A percentile compares a stretch with the other conserved stretches of the same genome.
phyloP scores from a whole-genome alignment of 2,797 vertebrate genomes.

The Peromyscus eremicus region DNA sequence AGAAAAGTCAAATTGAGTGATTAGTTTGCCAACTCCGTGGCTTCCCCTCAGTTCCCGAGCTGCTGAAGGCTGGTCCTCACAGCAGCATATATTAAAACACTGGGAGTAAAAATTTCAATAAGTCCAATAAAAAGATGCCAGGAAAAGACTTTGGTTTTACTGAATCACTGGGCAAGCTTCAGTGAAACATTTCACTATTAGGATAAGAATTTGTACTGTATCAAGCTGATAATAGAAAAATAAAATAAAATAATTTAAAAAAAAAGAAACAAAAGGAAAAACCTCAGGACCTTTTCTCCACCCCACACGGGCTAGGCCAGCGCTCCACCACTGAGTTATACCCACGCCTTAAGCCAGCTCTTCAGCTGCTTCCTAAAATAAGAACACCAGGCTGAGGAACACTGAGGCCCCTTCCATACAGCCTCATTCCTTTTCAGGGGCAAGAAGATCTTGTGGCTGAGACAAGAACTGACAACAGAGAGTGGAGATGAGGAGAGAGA shows the following conservation, averaged over 20 bases:
- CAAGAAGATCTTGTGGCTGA: conserved; percentile 8
- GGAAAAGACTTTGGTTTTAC: neutral
- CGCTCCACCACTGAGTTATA: neutral
- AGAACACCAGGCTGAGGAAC: neutral
- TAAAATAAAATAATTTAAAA: no score
- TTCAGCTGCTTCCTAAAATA: neutral
- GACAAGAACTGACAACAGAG: neutral
- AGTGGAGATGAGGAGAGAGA: neutral
- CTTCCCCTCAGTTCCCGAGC: neutral
- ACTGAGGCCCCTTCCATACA: neutral
- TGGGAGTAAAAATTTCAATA: neutral
- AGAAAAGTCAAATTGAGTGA: neutral
- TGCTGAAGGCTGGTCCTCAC: neutral
- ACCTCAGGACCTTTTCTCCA: neutral
- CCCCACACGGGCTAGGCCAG: neutral
- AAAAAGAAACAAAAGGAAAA: conserved; percentile 8
- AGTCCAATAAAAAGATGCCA: neutral
- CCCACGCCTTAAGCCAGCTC: neutral
- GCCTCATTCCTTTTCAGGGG: neutral
- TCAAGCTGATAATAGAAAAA: no score
- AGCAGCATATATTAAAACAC: neutral
- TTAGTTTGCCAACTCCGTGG: neutral
- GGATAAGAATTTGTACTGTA: no score
- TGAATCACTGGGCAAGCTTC: no score
- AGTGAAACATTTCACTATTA: no score